Percentiles rank a stretch among this genome's conserved stretches.
Evolutionary conservation across 2,888 invertebrate species (phyloP).

Genomic region (Scelioninae gen. 1): DNA sequence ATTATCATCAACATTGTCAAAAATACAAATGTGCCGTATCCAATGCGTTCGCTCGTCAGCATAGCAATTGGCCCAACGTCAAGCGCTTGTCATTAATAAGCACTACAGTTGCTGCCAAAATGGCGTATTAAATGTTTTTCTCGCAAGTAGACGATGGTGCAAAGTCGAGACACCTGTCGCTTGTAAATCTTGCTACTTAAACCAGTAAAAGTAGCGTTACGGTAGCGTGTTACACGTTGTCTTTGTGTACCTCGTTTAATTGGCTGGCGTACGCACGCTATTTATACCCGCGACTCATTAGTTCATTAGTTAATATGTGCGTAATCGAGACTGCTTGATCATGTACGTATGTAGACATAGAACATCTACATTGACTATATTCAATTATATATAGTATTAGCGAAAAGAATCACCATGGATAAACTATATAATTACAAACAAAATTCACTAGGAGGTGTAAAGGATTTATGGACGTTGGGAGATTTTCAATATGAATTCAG

Average conservation of each 20-base stretch:
- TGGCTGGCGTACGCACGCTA: slow-evolving; percentile 80
- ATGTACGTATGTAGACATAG: neutral
- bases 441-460: too few species aligned
- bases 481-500: too few species aligned
- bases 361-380: too few species aligned
- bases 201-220: slow-evolving; percentile 70
- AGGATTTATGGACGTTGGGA: too few species aligned
- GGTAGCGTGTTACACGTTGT: slow-evolving; percentile 49
- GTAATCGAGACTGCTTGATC: slow-evolving; percentile 6
- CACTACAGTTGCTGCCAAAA: slow-evolving; percentile 75
- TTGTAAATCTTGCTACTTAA: slow-evolving; percentile 83
- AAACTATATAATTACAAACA: too few species aligned
- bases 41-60: slow-evolving; percentile 37
- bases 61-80: too few species aligned
- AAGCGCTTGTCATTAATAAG: slow-evolving; percentile 80
- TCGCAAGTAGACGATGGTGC: slow-evolving; percentile 66
- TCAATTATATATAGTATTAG: too few species aligned
- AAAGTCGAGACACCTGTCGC: slow-evolving; percentile 80
- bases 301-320: slow-evolving; percentile 76
- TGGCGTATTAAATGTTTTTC: slow-evolving; percentile 76
- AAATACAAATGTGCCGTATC: slow-evolving; percentile 44
- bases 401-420: too few species aligned
- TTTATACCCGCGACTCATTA: slow-evolving; percentile 80
- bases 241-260: slow-evolving; percentile 80
- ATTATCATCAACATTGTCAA: slow-evolving; percentile 65